A percentile compares a stretch with the other conserved stretches of the same genome.
phyloP scores from a whole-genome alignment of 2,888 invertebrate genomes.

The Allygus modestus region DNA sequence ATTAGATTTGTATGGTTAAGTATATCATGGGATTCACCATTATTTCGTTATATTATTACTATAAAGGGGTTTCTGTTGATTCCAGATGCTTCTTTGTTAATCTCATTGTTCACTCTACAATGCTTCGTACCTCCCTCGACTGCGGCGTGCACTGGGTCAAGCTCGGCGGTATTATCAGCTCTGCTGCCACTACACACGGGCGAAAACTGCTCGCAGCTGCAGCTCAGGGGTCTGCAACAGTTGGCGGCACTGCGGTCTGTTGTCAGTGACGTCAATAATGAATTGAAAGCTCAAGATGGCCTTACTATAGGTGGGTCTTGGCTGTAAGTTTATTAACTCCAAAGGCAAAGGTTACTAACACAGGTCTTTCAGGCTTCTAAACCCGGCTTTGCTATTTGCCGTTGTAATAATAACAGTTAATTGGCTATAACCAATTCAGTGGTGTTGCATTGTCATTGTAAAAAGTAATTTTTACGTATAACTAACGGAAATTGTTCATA shows the following conservation, averaged over 20 bases:
- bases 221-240: constrained; percentile 69
- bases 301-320: constrained; percentile 72
- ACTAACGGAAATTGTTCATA: too few species aligned
- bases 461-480: too few species aligned
- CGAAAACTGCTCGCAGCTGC: constrained; percentile 66
- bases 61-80: neutral
- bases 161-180: constrained; percentile 65
- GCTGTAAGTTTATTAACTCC: constrained; percentile 14
- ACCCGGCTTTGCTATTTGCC: too few species aligned
- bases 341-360: constrained; percentile 31
- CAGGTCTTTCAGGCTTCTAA: too few species aligned
- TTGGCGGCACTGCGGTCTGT: constrained; percentile 68
- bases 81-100: constrained; percentile 31
- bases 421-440: too few species aligned
- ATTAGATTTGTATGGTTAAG: too few species aligned
- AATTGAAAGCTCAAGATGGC: constrained; percentile 67
- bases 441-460: too few species aligned
- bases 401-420: too few species aligned
- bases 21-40: too few species aligned
- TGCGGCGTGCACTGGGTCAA: neutral
- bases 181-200: constrained; percentile 68
- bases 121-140: constrained; percentile 6
- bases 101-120: constrained; percentile 13
- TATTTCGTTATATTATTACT: neutral
- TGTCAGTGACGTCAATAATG: constrained; percentile 67